Percentiles rank a stretch among this genome's conserved stretches.
Conservation (phyloP, 2,113 vertebrate genomes). For the Cairina moschata region DNA sequence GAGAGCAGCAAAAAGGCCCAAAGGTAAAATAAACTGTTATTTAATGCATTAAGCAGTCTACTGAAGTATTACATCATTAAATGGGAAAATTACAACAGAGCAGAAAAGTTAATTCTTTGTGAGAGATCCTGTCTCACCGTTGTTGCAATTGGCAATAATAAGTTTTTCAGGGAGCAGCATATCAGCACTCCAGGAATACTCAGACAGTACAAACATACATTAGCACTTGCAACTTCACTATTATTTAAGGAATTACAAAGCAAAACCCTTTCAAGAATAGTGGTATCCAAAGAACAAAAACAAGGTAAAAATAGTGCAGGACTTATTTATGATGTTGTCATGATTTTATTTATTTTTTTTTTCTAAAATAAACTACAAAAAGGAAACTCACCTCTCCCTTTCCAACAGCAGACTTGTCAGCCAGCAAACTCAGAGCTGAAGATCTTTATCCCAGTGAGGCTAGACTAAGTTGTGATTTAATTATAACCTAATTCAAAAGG, state of each 20-base stretch:
- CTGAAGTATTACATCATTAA: background rate
- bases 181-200: background rate
- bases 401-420: background rate
- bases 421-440: background rate
- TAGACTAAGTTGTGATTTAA: slow-evolving; percentile 12
- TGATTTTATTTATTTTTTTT: background rate
- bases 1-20: background rate
- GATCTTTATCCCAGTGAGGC: background rate
- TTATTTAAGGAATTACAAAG: background rate
- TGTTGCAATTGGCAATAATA: background rate
- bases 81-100: background rate
- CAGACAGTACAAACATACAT: background rate
- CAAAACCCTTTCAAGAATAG: background rate
- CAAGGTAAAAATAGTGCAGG: background rate
- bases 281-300: background rate
- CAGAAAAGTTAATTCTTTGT: background rate
- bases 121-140: background rate
- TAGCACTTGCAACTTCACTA: background rate
- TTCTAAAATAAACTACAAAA: background rate
- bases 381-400: background rate
- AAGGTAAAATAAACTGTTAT: background rate
- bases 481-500: slow-evolving; percentile 11
- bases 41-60: background rate
- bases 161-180: background rate
- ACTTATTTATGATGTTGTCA: background rate